Percentiles rank a stretch among this genome's conserved stretches.
Conservation (phyloP, 1,140 invertebrate genomes). For the Drosophila navojoa region DNA sequence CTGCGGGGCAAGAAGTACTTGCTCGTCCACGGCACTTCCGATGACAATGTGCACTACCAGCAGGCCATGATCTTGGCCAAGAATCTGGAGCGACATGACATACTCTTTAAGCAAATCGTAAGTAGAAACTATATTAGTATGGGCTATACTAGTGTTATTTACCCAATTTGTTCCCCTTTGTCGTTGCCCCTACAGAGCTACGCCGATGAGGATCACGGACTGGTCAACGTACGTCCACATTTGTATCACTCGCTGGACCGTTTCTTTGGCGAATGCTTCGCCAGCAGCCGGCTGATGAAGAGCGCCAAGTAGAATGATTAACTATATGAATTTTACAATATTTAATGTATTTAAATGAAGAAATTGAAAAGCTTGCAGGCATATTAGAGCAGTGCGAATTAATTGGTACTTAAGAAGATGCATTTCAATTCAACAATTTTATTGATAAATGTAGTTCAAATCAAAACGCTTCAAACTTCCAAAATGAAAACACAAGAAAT, state of each 20-base stretch:
- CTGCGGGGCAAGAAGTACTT: constrained; percentile 91
- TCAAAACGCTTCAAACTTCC: constrained; percentile 27
- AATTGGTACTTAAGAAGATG: constrained; percentile 72
- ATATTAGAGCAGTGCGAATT: constrained; percentile 27
- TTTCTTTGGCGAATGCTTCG: constrained; percentile 92
- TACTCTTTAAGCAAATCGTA: constrained; percentile 95
- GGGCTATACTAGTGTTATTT: background rate
- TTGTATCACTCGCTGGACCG: constrained; percentile 95
- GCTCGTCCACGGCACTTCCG: constrained; percentile 95
- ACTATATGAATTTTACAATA: constrained; percentile 21
- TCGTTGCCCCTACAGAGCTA: constrained; percentile 90
- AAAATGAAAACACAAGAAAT: constrained; percentile 38
- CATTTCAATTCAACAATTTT: constrained; percentile 48
- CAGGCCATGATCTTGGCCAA: constrained; percentile 95
- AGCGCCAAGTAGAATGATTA: constrained; percentile 61
- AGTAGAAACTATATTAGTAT: constrained; percentile 32
- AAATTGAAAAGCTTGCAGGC: constrained; percentile 36
- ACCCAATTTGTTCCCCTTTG: background rate
- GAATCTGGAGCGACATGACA: constrained; percentile 92
- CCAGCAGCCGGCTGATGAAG: constrained; percentile 69
- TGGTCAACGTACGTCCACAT: constrained; percentile 91
- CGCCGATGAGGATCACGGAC: constrained; percentile 95
- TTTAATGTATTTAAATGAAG: constrained; percentile 31
- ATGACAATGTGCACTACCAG: constrained; percentile 98
- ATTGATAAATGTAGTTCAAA: constrained; percentile 39